Conservation (phyloP, 2,113 vertebrate genomes). For the Strix aluco region DNA sequence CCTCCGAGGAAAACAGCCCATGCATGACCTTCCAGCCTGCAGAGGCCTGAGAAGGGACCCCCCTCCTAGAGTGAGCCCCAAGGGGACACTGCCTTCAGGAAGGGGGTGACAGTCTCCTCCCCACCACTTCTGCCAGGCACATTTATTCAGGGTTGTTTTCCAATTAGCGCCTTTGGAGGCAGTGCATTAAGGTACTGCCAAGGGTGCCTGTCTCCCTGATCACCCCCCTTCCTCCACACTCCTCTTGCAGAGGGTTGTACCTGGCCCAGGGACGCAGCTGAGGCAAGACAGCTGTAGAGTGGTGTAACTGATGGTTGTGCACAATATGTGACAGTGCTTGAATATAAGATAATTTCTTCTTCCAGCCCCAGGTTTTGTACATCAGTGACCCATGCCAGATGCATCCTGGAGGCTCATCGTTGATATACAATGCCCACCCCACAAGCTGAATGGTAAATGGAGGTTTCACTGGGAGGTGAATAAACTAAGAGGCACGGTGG, state of each 20-base stretch:
- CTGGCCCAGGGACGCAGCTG: rapidly evolving
- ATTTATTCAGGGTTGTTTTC: neutral
- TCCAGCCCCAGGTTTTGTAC: neutral
- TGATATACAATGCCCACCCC: neutral
- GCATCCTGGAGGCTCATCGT: rapidly evolving
- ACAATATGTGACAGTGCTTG: neutral
- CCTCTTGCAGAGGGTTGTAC: rapidly evolving
- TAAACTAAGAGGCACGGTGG: neutral
- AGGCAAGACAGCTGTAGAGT: neutral
- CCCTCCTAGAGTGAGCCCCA: rapidly evolving
- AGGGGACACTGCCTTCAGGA: neutral
- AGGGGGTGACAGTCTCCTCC: neutral
- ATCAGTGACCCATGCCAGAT: neutral
- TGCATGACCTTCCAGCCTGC: rapidly evolving
- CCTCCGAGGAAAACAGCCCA: neutral
- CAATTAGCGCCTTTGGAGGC: neutral
- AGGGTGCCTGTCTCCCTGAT: neutral
- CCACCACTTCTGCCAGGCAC: neutral
- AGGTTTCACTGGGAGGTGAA: neutral
- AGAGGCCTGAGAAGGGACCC: neutral
- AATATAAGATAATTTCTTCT: neutral
- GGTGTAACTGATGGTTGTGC: neutral
- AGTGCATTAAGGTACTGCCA: neutral
- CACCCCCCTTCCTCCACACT: neutral
- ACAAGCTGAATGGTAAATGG: neutral